Percentiles rank a stretch among this genome's conserved stretches.
Conservation (phyloP, 2,113 vertebrate species). For the Toxostoma redivivum region DNA sequence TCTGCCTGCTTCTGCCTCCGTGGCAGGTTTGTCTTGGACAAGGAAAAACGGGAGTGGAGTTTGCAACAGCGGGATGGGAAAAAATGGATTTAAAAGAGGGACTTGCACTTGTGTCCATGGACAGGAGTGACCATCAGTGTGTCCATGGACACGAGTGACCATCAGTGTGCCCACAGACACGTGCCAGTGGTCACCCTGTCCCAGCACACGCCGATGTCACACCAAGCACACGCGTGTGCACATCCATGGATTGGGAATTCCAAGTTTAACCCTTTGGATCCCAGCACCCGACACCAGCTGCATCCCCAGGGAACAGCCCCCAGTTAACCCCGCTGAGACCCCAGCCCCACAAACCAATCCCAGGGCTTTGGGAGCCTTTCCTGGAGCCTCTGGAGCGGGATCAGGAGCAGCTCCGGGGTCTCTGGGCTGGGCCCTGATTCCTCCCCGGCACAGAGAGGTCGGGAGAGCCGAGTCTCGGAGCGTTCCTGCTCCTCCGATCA, state of each 20-base stretch:
- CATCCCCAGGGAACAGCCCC: not conserved
- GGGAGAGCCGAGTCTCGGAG: not conserved
- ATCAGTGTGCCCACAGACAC: not conserved
- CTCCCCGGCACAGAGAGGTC: not conserved
- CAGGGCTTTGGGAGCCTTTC: not conserved
- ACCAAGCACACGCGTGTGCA: fast-evolving
- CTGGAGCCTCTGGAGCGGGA: not conserved
- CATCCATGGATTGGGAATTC: fast-evolving
- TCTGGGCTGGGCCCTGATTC: not conserved
- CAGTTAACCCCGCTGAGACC: not conserved
- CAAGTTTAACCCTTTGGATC: fast-evolving
- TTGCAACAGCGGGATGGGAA: not conserved
- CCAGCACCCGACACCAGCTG: not conserved
- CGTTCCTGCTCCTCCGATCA: not conserved
- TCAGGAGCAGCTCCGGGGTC: not conserved
- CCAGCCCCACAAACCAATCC: fast-evolving
- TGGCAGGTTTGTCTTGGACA: not conserved
- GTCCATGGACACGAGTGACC: not conserved
- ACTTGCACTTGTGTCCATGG: fast-evolving
- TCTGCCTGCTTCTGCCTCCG: not conserved
- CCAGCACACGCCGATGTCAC: fast-evolving
- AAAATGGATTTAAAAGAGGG: too few relatives aligned
- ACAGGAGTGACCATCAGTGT: not conserved
- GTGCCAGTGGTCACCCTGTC: fast-evolving
- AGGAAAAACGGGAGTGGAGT: not conserved